Evolutionary conservation across 2,888 invertebrate genomes (phyloP).

Genomic region (Phyto melanocephala): DNA sequence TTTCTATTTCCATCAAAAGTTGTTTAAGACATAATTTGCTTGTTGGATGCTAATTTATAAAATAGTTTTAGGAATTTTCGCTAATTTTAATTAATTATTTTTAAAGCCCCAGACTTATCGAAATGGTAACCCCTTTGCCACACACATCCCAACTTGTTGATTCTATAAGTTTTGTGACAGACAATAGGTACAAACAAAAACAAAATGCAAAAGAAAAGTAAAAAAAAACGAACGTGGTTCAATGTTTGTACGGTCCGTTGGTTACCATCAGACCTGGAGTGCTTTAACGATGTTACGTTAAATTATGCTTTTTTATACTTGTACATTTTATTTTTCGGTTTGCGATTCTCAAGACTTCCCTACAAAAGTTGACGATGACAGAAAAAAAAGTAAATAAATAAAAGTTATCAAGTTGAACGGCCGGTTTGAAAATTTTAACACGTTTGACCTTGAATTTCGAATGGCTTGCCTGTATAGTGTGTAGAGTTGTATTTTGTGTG

Average conservation of each 20-base stretch:
- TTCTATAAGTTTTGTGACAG: neutral
- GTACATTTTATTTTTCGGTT: neutral
- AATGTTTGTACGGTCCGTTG: slow-evolving; percentile 51
- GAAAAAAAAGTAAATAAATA: slow-evolving; percentile 35
- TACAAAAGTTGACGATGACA: slow-evolving; percentile 36
- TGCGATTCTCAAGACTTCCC: slow-evolving; percentile 28
- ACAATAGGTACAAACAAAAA: neutral
- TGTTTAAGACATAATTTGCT: too few relatives aligned
- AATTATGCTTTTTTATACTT: neutral
- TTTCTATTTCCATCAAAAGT: too few relatives aligned
- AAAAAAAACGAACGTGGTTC: slow-evolving; percentile 22
- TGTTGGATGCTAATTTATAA: too few relatives aligned
- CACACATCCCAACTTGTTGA: neutral
- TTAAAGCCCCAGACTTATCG: neutral
- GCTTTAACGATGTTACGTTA: slow-evolving; percentile 29
- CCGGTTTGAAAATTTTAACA: slow-evolving; percentile 63
- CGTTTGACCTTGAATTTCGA: slow-evolving; percentile 64
- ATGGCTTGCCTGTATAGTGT: slow-evolving; percentile 11
- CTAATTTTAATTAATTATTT: too few relatives aligned
- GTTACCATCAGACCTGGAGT: slow-evolving; percentile 36
- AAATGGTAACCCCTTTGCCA: neutral
- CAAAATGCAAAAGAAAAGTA: neutral
- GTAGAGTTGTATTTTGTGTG: slow-evolving; percentile 38
- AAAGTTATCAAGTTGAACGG: slow-evolving; percentile 65
- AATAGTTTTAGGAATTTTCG: too few relatives aligned